A percentile compares a stretch with the other conserved stretches of the same genome.
Evolutionary conservation across 1,140 invertebrate genomes (phyloP).

Genomic region (Pristionchus pacificus): DNA sequence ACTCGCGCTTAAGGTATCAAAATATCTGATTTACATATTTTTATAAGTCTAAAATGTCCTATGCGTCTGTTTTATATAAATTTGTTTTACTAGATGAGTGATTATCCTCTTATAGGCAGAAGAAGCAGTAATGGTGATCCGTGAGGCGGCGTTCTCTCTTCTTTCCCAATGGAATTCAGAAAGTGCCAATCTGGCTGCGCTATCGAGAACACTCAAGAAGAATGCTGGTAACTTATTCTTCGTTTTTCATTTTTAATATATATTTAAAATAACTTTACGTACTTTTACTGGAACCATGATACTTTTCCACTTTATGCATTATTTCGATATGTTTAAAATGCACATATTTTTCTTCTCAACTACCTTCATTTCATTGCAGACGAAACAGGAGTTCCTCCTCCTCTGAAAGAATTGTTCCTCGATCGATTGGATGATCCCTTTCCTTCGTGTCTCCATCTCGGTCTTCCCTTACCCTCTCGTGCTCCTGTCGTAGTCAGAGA

Average conservation of each 20-base stretch:
- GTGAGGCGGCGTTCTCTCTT: conserved; percentile 43
- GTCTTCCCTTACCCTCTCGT: conserved; percentile 64
- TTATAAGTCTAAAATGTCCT: no score
- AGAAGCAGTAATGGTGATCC: conserved; percentile 32
- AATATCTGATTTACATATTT: no score
- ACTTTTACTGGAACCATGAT: conserved; percentile 3
- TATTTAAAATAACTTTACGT: not conserved
- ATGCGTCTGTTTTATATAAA: no score
- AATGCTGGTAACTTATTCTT: conserved; percentile 12
- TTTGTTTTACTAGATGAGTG: no score
- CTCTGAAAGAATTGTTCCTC: conserved; percentile 5
- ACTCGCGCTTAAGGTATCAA: no score
- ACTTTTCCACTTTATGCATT: conserved; percentile 8
- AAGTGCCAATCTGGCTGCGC: conserved; percentile 1
- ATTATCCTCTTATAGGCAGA: no score
- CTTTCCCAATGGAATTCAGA: conserved; percentile 42
- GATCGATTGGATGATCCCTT: conserved; percentile 30
- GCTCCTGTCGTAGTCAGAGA: conserved; percentile 77
- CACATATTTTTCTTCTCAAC: no score
- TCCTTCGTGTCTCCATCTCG: conserved; percentile 62
- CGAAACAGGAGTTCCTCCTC: not conserved
- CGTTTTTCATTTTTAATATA: conserved; percentile 17
- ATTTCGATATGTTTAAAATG: no score
- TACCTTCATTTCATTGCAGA: not conserved
- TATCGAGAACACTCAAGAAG: conserved; percentile 27